Evolutionary conservation across 2,113 vertebrate species (phyloP), one percentile per base, ranked within the genome.

Genomic region (Petrocephalus microphthalmus): DNA sequence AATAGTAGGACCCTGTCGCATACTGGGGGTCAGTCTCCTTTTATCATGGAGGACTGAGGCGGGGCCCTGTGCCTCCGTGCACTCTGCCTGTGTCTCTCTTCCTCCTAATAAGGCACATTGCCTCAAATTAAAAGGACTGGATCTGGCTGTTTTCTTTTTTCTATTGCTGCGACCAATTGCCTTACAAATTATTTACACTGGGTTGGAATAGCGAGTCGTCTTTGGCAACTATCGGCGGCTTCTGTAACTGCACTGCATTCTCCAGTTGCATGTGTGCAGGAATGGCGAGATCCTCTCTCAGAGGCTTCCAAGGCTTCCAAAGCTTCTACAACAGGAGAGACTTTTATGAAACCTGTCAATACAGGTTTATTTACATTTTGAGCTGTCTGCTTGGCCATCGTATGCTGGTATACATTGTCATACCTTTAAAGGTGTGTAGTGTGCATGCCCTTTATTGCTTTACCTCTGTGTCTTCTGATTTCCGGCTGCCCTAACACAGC

Each of bases 121-220:
- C 84, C 52, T 86, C 54, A 87, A 85, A 89, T 91, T 87, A 89
- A 87, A 84, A 87, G 57, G 85, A 56, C 29, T 88, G 57, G 87
- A 78, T 89, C 91, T 90, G 92, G 91, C 89, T 19, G 90, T 93
- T 90, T 42, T n/a, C n/a, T n/a, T 42, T 88, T 82, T 71, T 86
- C 53, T 84, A 92, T 93, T 93, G 90, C 49, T 92, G 88, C 82
- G 93, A 91, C 88, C 94, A 94, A 95, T 94, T 95, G 92, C 89
- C 93, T 89, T 64, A 89, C 92, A 92, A 95, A 94, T 95, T 95
- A 96, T 95, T 96, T 95, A 95, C 89, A 92, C 90, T 95, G 90
- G 85, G 91, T 57, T 92, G 91, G 92, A 95, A 91, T 93, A 93
- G 92, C 88, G 91, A 94, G 93, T 94, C 92, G 92, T 92, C 94